Evolutionary conservation across 2,113 vertebrate species (phyloP), one percentile per base, ranked within the genome.

Genomic region (Indicator indicator): DNA sequence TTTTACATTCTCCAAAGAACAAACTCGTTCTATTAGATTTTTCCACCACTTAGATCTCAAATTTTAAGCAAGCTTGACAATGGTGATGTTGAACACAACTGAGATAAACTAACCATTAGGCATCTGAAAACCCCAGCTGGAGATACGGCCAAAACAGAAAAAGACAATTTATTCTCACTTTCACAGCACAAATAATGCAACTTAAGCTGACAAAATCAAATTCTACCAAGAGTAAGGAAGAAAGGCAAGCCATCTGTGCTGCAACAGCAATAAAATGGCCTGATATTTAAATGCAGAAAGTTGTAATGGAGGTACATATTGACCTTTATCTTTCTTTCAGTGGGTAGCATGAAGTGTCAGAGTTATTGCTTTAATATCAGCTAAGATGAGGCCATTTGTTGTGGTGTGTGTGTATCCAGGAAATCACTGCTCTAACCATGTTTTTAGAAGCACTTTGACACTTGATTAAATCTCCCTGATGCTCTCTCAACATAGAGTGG

Each of bases 321-420:
- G 96, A 97, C 96, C 97, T 97, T 98, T 97, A 98, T 97, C 97
- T 97, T 97, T 95, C 95, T 96, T 97, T 91, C 95, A 91, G 94
- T 36, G 90, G 90, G 86, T 69, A 95, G 92, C 95, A 93, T 80
- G 94, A 97, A 95, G 96, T 95, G 93, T 97, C 97, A 97, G 97
- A 98, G 92, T 97, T 98, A 98, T 97, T 97, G 97, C 96, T 98
- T 98, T 98, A 98, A 98, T 98, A 98, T 97, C 89, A 93, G 80
- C 77, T 88, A 67, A 96, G 94, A 95, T 96, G 91, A 95, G 83
- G 79, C 91, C 84, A 89, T 96, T 97, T 95, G 94, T 90, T 93
- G 81, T 84, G 92, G 89, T 90, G 91, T 70, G 72, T 83, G 85
- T 84, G 89, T 56, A 96, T 87, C 82, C 94, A 94, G 96, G 94